Evolutionary conservation across 2,888 invertebrate genomes (phyloP).

Genomic region (Ceratothoa steindachneri): DNA sequence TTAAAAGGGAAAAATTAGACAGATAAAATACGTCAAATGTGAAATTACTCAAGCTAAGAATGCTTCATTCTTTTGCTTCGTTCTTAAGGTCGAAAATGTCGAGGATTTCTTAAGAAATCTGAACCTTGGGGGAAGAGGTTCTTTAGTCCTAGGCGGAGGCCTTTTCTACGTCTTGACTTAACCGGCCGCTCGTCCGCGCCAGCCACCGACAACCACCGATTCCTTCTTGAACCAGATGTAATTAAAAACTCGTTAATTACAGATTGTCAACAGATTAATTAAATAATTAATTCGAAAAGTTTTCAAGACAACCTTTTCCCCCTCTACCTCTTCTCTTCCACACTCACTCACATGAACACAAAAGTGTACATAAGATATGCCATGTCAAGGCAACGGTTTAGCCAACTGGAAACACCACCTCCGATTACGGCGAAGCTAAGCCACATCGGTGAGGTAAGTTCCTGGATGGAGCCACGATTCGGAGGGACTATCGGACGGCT

Average conservation of each 20-base stretch:
- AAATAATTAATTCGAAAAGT: conserved; percentile 15
- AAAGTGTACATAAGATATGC: too few relatives aligned
- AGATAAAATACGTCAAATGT: neutral
- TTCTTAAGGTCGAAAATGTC: neutral
- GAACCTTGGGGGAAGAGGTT: neutral
- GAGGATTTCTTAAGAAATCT: too few relatives aligned
- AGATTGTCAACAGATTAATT: conserved; percentile 48
- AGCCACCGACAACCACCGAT: conserved; percentile 26
- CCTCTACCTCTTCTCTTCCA: neutral
- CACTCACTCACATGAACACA: too few relatives aligned
- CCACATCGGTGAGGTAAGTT: too few relatives aligned
- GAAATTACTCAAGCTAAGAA: neutral
- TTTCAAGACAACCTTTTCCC: neutral
- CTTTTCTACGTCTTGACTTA: neutral
- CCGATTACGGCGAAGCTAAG: too few relatives aligned
- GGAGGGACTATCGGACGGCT: too few relatives aligned
- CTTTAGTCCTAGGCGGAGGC: neutral
- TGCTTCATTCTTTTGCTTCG: neutral
- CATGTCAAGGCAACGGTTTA: too few relatives aligned
- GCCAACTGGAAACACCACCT: too few relatives aligned
- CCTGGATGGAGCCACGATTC: too few relatives aligned
- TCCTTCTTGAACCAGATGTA: conserved; percentile 34
- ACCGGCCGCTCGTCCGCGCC: neutral
- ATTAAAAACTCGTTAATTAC: conserved; percentile 47
- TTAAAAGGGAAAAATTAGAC: neutral